Conservation (phyloP, 2,113 vertebrate genomes). For the Orthonyx spaldingii region DNA sequence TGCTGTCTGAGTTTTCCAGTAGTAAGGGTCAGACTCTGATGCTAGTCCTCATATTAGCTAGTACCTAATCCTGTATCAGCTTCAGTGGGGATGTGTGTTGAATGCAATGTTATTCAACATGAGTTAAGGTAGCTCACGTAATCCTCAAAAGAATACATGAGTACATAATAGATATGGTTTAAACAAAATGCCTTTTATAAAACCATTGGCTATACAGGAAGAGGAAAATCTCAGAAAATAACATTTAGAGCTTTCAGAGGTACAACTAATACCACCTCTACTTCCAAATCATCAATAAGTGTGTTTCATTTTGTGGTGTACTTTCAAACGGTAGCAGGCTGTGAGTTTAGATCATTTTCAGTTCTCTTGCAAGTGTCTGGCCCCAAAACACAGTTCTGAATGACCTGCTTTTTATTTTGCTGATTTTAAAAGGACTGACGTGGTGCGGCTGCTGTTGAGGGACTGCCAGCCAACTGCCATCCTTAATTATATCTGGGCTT, state of each 20-base stretch:
- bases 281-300: not conserved
- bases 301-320: not conserved
- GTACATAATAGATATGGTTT: not conserved
- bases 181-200: not conserved
- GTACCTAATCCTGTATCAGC: not conserved
- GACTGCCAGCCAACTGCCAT: not conserved
- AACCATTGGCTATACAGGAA: not conserved
- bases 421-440: conserved; percentile 10
- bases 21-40: not conserved
- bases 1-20: not conserved
- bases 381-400: not conserved
- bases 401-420: conserved; percentile 9
- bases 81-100: not conserved
- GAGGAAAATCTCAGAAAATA: not conserved
- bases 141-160: not conserved
- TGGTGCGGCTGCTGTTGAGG: not conserved
- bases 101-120: not conserved
- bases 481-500: not conserved
- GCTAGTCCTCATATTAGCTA: not conserved
- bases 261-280: not conserved
- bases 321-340: not conserved
- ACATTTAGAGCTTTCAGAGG: not conserved
- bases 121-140: not conserved
- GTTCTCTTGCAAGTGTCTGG: not conserved
- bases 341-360: not conserved